Percentiles rank a stretch among this genome's conserved stretches.
phyloP scores from a whole-genome alignment of 92 coral and sea anemone genomes.

The Metridium senile region DNA sequence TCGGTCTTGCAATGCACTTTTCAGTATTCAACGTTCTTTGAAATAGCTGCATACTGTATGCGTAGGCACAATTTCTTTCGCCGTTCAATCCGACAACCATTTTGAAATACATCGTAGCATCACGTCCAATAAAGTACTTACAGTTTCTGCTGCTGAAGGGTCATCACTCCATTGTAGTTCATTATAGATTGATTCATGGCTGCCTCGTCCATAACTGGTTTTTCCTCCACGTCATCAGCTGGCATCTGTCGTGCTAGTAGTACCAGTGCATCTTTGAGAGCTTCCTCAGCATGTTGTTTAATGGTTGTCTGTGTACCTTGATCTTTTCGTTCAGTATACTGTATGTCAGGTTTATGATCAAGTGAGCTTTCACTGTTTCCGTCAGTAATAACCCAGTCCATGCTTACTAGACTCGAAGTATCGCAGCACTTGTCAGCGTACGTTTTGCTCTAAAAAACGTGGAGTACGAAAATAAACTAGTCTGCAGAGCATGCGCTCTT shows the following conservation, averaged over 20 bases:
- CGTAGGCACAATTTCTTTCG: too few species aligned
- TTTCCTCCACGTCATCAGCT: constrained; percentile 4
- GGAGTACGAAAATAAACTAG: not conserved
- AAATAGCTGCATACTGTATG: too few species aligned
- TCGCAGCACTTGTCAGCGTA: constrained; percentile 37
- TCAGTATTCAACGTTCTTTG: too few species aligned
- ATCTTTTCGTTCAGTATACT: not conserved
- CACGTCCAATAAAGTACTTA: constrained; percentile 21
- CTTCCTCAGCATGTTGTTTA: constrained; percentile 34
- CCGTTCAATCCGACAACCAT: not conserved
- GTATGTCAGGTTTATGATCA: too few species aligned
- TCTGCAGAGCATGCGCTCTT: too few species aligned
- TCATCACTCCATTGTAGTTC: constrained; percentile 24
- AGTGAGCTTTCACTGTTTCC: too few species aligned
- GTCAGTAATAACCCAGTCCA: constrained; percentile 37
- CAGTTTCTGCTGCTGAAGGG: constrained; percentile 65
- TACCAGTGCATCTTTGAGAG: not conserved
- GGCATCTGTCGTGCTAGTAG: constrained; percentile 6
- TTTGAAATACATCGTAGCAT: not conserved
- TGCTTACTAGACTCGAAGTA: constrained; percentile 19
- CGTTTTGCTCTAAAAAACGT: constrained; percentile 5
- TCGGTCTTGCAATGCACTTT: not conserved
- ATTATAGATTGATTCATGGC: not conserved
- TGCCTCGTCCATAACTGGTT: not conserved
- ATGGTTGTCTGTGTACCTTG: not conserved